phyloP scores from a whole-genome alignment of 2,888 invertebrate species.

The Copidosoma aretas region DNA sequence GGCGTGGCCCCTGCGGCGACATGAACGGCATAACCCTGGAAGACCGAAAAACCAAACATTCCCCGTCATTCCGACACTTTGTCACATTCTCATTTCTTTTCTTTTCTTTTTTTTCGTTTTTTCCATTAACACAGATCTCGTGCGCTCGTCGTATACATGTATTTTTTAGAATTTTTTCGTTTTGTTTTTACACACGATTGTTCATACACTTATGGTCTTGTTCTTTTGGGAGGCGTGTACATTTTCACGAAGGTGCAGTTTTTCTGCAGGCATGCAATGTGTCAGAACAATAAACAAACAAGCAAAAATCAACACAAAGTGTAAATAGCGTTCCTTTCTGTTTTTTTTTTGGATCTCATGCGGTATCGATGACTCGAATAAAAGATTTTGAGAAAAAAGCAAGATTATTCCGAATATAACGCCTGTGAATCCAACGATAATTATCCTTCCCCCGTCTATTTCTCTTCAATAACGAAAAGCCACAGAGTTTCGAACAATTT shows the following conservation, averaged over 20 bases:
- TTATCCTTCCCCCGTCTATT: too few species aligned
- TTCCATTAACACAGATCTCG: conserved; percentile 5
- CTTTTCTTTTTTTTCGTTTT: background rate
- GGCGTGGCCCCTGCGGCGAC: conserved; percentile 11
- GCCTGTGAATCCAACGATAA: too few species aligned
- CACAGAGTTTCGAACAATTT: too few species aligned
- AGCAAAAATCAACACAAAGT: background rate
- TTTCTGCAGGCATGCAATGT: background rate
- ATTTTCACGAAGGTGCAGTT: background rate
- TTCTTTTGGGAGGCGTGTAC: background rate
- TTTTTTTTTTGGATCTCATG: too few species aligned
- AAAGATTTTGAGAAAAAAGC: too few species aligned
- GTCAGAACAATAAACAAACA: background rate
- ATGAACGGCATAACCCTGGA: background rate
- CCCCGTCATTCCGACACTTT: too few species aligned
- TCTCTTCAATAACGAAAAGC: too few species aligned
- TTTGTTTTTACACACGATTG: conserved; percentile 10
- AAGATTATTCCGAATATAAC: too few species aligned
- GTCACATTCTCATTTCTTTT: too few species aligned
- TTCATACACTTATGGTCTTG: background rate
- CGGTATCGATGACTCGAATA: too few species aligned
- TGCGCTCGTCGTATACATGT: background rate
- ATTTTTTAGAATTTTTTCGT: conserved; percentile 28
- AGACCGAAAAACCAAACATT: conserved; percentile 10
- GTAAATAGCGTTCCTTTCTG: background rate